phyloP scores from a whole-genome alignment of 2,113 vertebrate genomes.

The Recurvirostra avosetta region DNA sequence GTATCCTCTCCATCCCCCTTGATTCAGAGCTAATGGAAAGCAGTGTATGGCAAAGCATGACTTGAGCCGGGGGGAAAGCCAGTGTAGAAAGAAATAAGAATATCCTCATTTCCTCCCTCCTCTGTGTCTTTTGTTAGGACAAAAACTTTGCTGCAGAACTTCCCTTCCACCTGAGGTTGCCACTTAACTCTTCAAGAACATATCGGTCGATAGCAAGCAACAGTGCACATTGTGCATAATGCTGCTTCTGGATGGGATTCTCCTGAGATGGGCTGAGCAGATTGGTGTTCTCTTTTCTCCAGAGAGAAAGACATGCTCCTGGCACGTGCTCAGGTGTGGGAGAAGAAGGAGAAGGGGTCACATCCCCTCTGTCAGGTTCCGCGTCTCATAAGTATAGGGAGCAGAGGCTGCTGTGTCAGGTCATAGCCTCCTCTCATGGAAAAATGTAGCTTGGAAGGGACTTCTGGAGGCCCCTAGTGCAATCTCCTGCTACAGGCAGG shows the following conservation, averaged over 20 bases:
- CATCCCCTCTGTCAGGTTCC: fast-evolving
- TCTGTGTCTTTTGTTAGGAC: not conserved
- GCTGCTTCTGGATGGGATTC: not conserved
- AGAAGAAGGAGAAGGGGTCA: not conserved
- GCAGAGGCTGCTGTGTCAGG: not conserved
- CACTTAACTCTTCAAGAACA: not conserved
- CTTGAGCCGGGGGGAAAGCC: not conserved
- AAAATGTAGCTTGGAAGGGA: not conserved
- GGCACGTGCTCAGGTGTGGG: not conserved
- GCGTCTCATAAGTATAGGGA: not conserved
- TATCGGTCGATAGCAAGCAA: not conserved
- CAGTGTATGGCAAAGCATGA: not conserved
- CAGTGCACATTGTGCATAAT: not conserved
- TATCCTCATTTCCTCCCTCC: not conserved
- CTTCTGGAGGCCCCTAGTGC: not conserved
- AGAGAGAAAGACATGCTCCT: not conserved
- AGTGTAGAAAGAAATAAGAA: not conserved
- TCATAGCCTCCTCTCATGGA: not conserved
- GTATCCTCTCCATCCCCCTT: not conserved
- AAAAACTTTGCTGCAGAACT: not conserved
- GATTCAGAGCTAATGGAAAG: slow-evolving; percentile 32
- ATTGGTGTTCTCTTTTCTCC: not conserved
- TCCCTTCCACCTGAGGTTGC: not conserved
- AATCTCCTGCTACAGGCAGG: not conserved
- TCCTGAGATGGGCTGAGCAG: not conserved